Percentiles rank a stretch among this genome's conserved stretches.
phyloP scores from a whole-genome alignment of 1,140 invertebrate genomes.

The Papilio xuthus region DNA sequence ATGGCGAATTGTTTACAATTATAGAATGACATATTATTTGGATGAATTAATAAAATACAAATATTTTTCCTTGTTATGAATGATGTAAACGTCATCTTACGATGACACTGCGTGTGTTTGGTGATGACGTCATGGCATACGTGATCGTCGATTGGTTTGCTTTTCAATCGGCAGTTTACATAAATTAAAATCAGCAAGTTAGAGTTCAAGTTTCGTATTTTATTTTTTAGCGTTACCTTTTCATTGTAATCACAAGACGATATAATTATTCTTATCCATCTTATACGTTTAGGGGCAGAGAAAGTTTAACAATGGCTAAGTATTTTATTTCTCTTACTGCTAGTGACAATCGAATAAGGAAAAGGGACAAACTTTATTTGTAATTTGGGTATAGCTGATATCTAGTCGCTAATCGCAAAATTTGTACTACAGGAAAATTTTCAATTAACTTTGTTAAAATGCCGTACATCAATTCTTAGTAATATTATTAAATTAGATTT shows the following conservation, averaged over 20 bases:
- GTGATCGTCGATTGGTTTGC: neutral
- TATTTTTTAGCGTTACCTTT: neutral
- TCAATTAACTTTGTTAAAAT: too few relatives aligned
- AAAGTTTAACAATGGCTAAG: too few relatives aligned
- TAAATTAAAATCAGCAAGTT: neutral
- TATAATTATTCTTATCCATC: too few relatives aligned
- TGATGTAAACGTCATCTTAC: conserved; percentile 3
- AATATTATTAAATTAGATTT: neutral
- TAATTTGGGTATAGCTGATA: too few relatives aligned
- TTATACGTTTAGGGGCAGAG: too few relatives aligned
- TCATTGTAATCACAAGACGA: neutral
- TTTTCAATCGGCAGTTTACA: conserved; percentile 26
- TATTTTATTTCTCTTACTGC: neutral
- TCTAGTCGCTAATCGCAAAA: too few relatives aligned
- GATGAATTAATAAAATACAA: neutral
- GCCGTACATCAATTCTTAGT: neutral
- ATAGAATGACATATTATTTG: neutral
- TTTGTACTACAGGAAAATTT: too few relatives aligned
- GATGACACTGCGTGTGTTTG: neutral
- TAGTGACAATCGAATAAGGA: neutral
- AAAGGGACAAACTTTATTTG: too few relatives aligned
- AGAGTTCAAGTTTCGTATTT: neutral
- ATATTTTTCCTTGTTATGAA: conserved; percentile 6
- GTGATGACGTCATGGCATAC: conserved; percentile 17
- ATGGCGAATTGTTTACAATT: conserved; percentile 10